Evolutionary conservation across 2,797 vertebrate species (phyloP), one percentile per base, ranked within the genome.

Genomic region (Thaleichthys pacificus): DNA sequence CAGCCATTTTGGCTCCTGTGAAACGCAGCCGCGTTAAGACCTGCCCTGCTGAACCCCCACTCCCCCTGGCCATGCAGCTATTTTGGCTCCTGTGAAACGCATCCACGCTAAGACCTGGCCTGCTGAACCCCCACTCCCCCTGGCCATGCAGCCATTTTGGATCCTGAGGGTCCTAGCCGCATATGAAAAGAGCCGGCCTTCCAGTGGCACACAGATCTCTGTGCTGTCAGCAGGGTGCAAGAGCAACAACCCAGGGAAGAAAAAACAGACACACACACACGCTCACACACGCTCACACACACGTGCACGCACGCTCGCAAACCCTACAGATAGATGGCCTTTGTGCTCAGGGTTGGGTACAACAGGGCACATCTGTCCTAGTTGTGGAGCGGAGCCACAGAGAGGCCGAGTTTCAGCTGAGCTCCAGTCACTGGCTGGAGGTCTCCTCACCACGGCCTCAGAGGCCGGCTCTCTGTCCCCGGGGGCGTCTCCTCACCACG

Each of bases 301-400:
- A 58, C 54, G 38, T 19, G n/a, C 61, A 47, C 61, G 9, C 78
- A 83, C 72, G 74, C 84, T 17, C n/a, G 4, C 77, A 70, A 85
- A 69, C 82, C 75, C 61, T 69, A 74, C 69, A 82, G 79, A 89
- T 86, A 84, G 83, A 87, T 82, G 54, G 77, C 76, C 86, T 89
- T 88, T 89, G 89, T 90, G 75, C 82, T 74, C 76, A 78, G 83
- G 80, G 85, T 84, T 84, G 83, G 84, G 84, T 78, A 86, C 83
- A 82, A 63, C 79, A 75, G 85, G 82, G 82, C 81, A 89, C 88
- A 86, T 89, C 85, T 86, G 82, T 80, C 84, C 81, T 86, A 83
- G 85, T 75, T 76, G 70, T 85, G 84, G 57, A 71, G 67, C 73
- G 77, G 60, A 64, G 22, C 54, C 11, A 51, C 51, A 9, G 65